Base-by-base conservation (phyloP, 1,140 invertebrate genomes). In the Ceratina australensis region DNA sequence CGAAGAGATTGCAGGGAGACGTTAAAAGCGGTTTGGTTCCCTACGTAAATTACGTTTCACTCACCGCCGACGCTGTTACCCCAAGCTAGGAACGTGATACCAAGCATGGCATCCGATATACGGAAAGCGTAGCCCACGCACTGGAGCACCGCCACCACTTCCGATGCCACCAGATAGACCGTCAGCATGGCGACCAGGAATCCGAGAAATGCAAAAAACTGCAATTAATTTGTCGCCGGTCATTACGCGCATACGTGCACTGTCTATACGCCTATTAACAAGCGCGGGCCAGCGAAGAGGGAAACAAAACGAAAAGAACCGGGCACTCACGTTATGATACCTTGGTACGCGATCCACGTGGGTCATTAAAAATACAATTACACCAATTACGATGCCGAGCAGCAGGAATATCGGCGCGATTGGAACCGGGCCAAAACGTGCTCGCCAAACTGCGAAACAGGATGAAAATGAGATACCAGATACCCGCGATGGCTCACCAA, bases 51-150 rank as follows among this genome's bases (percentile, higher is more conserved):
- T 54, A 54, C 13, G n/a, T n/a, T 52, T 0, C 69, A 89, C 89
- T 92, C 91, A 95, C 94, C 94, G 82, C 94, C 94, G 68, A 96
- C 91, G 87, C 94, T 94, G 88, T 96, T 96, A 42, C 95, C 95
- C 95, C 95, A 96, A 0, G 95, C 95, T 20, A 96, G 92, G 42
- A 96, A 91, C 18, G 95, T 95, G 59, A 96, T 91, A 47, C 95
- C 95, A 16, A 96, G 90, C 88, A 95, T 94, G 57, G 94, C 93
- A 86, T 94, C 93, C 81, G 94, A 94, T 66, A 95, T 93, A 77
- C 93, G 92, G 72, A 94, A 93, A 15, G 94, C 93, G 67, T 94
- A 91, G 60, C 95, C 95, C 82, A 95, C 91, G 68, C 93, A 93
- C 91, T 92, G 86, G 24, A 96, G 88, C 28, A 95, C 91, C 71